phyloP scores from a whole-genome alignment of 2,113 vertebrate species.

The Phylloscopus whistleri region DNA sequence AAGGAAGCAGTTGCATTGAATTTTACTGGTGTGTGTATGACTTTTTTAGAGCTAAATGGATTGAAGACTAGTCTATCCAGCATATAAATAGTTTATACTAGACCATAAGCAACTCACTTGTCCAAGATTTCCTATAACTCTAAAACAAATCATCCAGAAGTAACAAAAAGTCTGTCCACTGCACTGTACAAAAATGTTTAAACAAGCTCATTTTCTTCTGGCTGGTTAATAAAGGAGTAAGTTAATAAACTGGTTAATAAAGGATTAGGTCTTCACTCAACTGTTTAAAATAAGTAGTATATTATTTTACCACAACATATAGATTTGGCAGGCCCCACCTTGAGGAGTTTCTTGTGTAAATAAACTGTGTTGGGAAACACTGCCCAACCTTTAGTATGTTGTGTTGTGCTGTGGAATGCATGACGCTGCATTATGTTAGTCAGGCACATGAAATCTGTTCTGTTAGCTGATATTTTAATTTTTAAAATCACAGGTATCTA shows the following conservation, averaged over 20 bases:
- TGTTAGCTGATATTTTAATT: slow-evolving; percentile 2
- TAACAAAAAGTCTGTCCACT: neutral
- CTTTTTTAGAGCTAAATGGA: neutral
- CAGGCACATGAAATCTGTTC: neutral
- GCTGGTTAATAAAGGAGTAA: neutral
- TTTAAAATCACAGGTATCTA: slow-evolving; percentile 83
- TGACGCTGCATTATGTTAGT: neutral
- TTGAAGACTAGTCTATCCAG: neutral
- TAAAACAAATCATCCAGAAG: neutral
- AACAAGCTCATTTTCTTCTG: neutral
- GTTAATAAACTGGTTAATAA: neutral
- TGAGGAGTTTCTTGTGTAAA: neutral
- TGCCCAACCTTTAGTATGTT: neutral
- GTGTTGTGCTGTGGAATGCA: neutral
- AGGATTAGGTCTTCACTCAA: neutral
- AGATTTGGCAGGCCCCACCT: neutral
- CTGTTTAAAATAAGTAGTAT: neutral
- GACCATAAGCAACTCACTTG: neutral
- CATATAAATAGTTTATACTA: neutral
- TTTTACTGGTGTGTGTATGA: neutral
- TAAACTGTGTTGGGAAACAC: neutral
- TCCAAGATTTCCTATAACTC: neutral
- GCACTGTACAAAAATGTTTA: neutral
- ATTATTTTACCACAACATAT: neutral
- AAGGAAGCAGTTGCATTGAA: neutral